These are phyloP conservation scores for Tethea ocularis DNA, from an alignment of 2,888 invertebrate species.

Conservation along the genomic window DNA sequence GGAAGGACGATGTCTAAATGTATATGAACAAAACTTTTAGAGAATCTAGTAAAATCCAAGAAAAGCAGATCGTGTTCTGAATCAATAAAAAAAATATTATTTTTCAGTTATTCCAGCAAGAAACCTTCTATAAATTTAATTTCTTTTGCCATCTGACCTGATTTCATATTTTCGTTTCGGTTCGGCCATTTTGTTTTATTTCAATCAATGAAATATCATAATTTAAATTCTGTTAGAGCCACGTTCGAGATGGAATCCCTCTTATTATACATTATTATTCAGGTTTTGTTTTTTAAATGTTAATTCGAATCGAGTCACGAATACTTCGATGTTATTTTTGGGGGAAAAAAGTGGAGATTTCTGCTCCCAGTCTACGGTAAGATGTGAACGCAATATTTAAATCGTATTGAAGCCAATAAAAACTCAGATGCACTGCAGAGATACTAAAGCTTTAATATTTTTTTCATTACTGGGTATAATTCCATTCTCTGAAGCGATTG, in stretches of 20 bases:
- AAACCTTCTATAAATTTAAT: slow-evolving; percentile 1
- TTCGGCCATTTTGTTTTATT: not conserved
- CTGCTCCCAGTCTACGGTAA: not conserved
- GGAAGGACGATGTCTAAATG: too few relatives aligned
- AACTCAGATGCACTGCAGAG: too few relatives aligned
- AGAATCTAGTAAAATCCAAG: not conserved
- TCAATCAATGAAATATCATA: slow-evolving; percentile 42
- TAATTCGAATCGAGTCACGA: slow-evolving; percentile 22
- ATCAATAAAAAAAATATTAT: not conserved
- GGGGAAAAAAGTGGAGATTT: not conserved
- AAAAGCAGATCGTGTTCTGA: not conserved
- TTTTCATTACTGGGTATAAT: not conserved
- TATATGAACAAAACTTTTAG: too few relatives aligned
- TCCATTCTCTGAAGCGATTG: not conserved
- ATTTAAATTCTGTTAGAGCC: slow-evolving; percentile 38
- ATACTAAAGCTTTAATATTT: not conserved
- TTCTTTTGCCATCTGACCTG: slow-evolving; percentile 3
- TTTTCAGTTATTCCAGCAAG: slow-evolving; percentile 3
- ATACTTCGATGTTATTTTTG: slow-evolving; percentile 7
- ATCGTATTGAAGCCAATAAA: not conserved
- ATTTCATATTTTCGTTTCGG: slow-evolving; percentile 1
- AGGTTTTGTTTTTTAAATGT: slow-evolving; percentile 30
- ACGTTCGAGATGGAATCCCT: slow-evolving; percentile 6
- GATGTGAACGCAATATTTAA: not conserved
- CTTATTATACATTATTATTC: slow-evolving; percentile 27